phyloP scores from a whole-genome alignment of 1,140 invertebrate species.

The Acromyrmex charruanus region DNA sequence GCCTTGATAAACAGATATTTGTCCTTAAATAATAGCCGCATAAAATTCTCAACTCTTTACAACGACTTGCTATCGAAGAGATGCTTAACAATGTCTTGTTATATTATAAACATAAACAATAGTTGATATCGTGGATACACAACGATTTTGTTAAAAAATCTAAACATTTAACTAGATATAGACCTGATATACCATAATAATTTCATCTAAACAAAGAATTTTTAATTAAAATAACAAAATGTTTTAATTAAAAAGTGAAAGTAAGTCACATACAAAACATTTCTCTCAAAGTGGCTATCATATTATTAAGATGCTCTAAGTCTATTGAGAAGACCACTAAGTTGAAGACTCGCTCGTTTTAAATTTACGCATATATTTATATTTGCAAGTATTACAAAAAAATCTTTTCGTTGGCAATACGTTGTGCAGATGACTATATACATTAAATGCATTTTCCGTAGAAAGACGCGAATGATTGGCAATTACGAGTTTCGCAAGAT shows the following conservation, averaged over 20 bases:
- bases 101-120: not conserved
- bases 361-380: not conserved
- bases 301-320: too few species aligned
- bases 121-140: not conserved
- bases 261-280: too few species aligned
- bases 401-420: not conserved
- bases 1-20: constrained; percentile 33
- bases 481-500: constrained; percentile 12
- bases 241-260: too few species aligned
- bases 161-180: too few species aligned
- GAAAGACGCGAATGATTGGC: not conserved
- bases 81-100: not conserved
- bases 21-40: constrained; percentile 34
- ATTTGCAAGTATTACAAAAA: not conserved
- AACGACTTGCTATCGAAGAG: not conserved
- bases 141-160: too few species aligned
- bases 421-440: too few species aligned
- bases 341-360: not conserved
- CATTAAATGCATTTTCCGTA: not conserved
- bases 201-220: too few species aligned
- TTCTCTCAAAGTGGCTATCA: too few species aligned
- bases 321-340: too few species aligned
- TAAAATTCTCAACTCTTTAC: not conserved
- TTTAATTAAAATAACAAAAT: too few species aligned
- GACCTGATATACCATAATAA: too few species aligned